phyloP scores from a whole-genome alignment of 2,113 vertebrate genomes.

The Rattus rattus region DNA sequence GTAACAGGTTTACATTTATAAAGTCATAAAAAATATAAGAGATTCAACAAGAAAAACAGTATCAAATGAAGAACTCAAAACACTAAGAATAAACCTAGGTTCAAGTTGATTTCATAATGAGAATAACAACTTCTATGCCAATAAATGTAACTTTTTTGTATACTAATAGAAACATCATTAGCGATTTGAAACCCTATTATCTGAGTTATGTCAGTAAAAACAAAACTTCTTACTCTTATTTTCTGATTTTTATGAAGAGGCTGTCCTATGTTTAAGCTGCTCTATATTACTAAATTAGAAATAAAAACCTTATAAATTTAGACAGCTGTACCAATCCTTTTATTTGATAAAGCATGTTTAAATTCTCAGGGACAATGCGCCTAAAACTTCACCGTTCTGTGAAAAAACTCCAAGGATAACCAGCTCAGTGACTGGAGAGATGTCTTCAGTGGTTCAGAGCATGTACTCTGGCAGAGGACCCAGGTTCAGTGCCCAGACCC shows the following conservation, averaged over 20 bases:
- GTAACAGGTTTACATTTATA: slow-evolving; percentile 45
- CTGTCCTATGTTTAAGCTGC: neutral
- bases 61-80: neutral
- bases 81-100: neutral
- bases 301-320: slow-evolving; percentile 48
- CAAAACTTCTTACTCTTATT: slow-evolving; percentile 45
- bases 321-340: neutral
- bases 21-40: slow-evolving; percentile 54
- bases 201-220: slow-evolving; percentile 11
- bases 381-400: slow-evolving; percentile 49
- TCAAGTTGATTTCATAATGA: slow-evolving; percentile 59
- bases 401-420: slow-evolving; percentile 30
- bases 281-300: slow-evolving; percentile 28
- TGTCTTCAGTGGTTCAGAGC: neutral
- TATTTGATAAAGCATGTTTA: slow-evolving; percentile 14
- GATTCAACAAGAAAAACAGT: slow-evolving; percentile 63
- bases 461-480: neutral
- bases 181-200: slow-evolving; percentile 40
- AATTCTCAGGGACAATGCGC: neutral
- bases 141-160: slow-evolving; percentile 52
- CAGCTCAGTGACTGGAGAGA: neutral
- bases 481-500: neutral
- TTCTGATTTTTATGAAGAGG: neutral
- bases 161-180: slow-evolving; percentile 34
- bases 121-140: neutral